phyloP scores from a whole-genome alignment of 2,888 invertebrate genomes.

The Sesia apiformis region DNA sequence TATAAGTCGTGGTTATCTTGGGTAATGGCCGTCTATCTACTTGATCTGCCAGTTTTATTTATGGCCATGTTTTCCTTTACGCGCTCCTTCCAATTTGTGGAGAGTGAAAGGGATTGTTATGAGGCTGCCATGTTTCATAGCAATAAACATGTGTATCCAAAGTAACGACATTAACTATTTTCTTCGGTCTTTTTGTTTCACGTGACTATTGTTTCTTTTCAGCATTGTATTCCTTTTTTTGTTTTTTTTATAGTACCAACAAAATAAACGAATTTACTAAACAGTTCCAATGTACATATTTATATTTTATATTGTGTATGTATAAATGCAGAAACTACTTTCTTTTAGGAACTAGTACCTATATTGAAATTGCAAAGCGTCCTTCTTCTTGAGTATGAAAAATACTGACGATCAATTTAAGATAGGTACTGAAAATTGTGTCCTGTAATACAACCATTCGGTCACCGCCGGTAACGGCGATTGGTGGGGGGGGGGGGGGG shows the following conservation, averaged over 20 bases:
- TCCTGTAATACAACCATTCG: too few species aligned
- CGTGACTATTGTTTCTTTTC: constrained; percentile 39
- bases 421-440: too few species aligned
- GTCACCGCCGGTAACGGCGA: too few species aligned
- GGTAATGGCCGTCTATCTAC: constrained; percentile 72
- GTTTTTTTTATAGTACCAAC: not conserved
- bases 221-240: constrained; percentile 19
- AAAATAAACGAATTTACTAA: constrained; percentile 5
- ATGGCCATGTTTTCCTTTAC: constrained; percentile 73
- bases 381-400: too few species aligned
- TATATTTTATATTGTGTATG: too few species aligned
- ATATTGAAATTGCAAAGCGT: too few species aligned
- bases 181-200: constrained; percentile 33
- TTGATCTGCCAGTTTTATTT: constrained; percentile 73
- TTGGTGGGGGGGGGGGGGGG: constrained; percentile 12
- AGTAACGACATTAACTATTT: constrained; percentile 67
- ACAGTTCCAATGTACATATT: constrained; percentile 2
- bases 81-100: constrained; percentile 72
- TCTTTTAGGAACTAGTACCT: too few species aligned
- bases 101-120: constrained; percentile 74
- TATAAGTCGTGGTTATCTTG: constrained; percentile 70
- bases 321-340: too few species aligned
- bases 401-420: too few species aligned
- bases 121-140: constrained; percentile 70
- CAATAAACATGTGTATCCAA: constrained; percentile 72